These are phyloP conservation scores for Heliconius ethilla DNA, from an alignment of 2,888 invertebrate genomes.

Conservation along the genomic window DNA sequence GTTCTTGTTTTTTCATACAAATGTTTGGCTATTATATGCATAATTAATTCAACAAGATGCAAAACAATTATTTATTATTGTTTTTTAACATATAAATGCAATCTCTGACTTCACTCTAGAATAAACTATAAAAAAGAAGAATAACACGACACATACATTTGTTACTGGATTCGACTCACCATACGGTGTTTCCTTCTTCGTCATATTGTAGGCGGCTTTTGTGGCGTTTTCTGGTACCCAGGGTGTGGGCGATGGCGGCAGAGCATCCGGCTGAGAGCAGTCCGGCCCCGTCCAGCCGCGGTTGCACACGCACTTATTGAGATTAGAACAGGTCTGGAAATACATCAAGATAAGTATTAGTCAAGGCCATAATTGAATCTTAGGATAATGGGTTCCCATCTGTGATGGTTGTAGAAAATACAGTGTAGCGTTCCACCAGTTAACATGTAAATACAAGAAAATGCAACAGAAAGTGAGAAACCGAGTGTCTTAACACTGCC, in stretches of 20 bases:
- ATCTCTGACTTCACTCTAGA: constrained; percentile 7
- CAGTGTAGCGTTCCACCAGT: neutral
- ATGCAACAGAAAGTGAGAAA: neutral
- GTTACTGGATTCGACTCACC: constrained; percentile 85
- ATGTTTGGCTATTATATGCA: neutral
- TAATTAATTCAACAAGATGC: neutral
- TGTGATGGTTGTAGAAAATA: neutral
- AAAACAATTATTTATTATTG: neutral
- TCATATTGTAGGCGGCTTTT: constrained; percentile 84
- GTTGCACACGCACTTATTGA: constrained; percentile 95
- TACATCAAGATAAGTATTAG: neutral
- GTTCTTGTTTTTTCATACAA: neutral
- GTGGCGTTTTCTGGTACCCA: constrained; percentile 78
- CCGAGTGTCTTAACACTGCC: neutral
- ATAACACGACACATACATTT: constrained; percentile 25
- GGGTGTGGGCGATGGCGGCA: constrained; percentile 85
- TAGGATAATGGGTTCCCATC: neutral
- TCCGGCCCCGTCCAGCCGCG: constrained; percentile 93
- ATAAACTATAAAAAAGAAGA: neutral
- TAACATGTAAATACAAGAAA: neutral
- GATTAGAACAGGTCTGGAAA: constrained; percentile 93
- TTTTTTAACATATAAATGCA: neutral
- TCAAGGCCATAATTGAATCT: neutral
- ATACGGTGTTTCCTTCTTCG: constrained; percentile 96
- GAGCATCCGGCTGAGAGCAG: constrained; percentile 89